Evolutionary conservation across 2,797 vertebrate species (phyloP), one percentile per base, ranked within the genome.

Genomic region (Notolepis coatsorum): DNA sequence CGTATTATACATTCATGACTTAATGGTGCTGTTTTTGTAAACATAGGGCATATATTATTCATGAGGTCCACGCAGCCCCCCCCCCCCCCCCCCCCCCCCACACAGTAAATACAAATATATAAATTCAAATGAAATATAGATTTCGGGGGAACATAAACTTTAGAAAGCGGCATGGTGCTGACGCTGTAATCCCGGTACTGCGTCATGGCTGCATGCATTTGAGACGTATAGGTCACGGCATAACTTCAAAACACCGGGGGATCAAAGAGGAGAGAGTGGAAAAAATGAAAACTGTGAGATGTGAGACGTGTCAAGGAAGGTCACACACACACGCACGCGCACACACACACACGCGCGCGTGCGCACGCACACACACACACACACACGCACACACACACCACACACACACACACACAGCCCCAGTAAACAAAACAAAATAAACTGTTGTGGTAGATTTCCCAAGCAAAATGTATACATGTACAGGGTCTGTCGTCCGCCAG

Each of bases 1-100:
- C 47, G 69, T 55, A 73, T 73, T 59, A 79, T 74, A 66, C 71
- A 87, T 86, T 78, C 68, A 81, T 63, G 69, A 75, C 35, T 62
- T 73, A 73, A 82, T 68, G 71, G 38, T 52, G 59, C 42, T 54
- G 43, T 47, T 67, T n/a, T 18, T 65, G 61, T 49, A 79, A 73
- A 80, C n/a, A n/a, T 65, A 68, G 39, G 12, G 4, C 31, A 62
- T 84, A 65, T 69, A 80, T 71, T 80, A 57, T 85, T 68, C 56
- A 83, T 73, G 60, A 77, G 58, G 38, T 63, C 68, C 33, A 79
- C 73, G 65, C 47, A 66, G 48, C 45, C 66, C n/a, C n/a, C n/a
- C n/a, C n/a, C n/a, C n/a, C n/a, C n/a, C n/a, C n/a, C n/a, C n/a
- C n/a, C n/a, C n/a, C n/a, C n/a, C n/a, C n/a, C 65, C 68, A 84